phyloP scores from a whole-genome alignment of 53 echinoderm and acorn worm genomes.

The Zoroaster sp. region DNA sequence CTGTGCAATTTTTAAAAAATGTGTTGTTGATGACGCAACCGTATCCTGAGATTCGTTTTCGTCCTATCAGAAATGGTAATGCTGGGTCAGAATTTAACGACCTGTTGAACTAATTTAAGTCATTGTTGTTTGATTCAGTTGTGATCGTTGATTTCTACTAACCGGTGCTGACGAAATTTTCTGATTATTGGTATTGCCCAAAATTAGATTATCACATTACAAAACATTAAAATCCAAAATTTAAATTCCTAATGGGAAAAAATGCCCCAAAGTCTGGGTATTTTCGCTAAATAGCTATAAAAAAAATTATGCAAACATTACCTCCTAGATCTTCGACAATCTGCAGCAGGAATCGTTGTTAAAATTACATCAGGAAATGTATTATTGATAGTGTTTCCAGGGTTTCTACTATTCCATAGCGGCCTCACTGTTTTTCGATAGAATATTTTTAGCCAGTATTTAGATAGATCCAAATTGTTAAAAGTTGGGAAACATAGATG shows the following conservation, averaged over 20 bases:
- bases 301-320: neutral
- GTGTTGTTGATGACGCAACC: too few relatives aligned
- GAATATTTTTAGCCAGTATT: conserved; percentile 28
- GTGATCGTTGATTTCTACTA: too few relatives aligned
- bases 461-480: neutral
- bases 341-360: neutral
- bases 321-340: neutral
- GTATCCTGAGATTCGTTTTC: too few relatives aligned
- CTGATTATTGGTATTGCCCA: too few relatives aligned
- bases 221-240: too few relatives aligned
- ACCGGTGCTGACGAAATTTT: too few relatives aligned
- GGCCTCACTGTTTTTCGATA: conserved; percentile 13
- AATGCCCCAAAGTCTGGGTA: neutral
- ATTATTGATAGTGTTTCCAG: neutral
- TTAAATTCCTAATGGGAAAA: neutral
- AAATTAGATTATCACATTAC: too few relatives aligned
- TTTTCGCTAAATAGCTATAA: neutral
- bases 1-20: too few relatives aligned
- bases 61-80: too few relatives aligned
- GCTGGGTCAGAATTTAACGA: too few relatives aligned
- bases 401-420: neutral
- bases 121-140: too few relatives aligned
- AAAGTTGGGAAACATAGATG: neutral
- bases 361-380: neutral
- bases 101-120: too few relatives aligned